Conservation (phyloP, 2,888 invertebrate genomes). For the Melanchra persicariae region DNA sequence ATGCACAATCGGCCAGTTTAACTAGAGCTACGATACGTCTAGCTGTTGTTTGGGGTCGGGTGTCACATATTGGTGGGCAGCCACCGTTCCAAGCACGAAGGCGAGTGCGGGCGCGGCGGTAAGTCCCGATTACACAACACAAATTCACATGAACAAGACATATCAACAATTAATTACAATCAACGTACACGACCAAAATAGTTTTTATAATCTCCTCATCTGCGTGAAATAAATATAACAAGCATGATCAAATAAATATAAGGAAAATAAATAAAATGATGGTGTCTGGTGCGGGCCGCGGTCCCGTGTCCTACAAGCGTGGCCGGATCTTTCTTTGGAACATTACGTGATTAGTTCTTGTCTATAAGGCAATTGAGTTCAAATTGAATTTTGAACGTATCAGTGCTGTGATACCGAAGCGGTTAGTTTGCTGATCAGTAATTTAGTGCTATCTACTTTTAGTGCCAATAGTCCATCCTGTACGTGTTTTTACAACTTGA, state of each 20-base stretch:
- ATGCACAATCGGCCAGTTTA: constrained; percentile 85
- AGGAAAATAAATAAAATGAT: constrained; percentile 76
- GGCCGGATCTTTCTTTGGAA: constrained; percentile 40
- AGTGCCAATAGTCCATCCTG: constrained; percentile 81
- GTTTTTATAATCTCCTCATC: constrained; percentile 85
- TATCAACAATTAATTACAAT: constrained; percentile 83
- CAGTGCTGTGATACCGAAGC: constrained; percentile 76
- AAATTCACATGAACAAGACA: constrained; percentile 91
- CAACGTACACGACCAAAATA: constrained; percentile 90
- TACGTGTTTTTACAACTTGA: constrained; percentile 75
- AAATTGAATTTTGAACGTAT: constrained; percentile 61
- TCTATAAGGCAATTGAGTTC: constrained; percentile 52
- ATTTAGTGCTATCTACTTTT: constrained; percentile 77
- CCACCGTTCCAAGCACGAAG: constrained; percentile 86
- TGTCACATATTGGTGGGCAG: constrained; percentile 85
- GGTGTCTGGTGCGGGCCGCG: constrained; percentile 84
- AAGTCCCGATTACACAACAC: constrained; percentile 88
- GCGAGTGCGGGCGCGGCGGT: constrained; percentile 88
- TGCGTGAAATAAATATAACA: constrained; percentile 83
- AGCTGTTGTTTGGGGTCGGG: constrained; percentile 82
- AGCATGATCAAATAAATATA: constrained; percentile 83
- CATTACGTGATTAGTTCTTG: constrained; percentile 48
- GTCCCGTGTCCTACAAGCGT: constrained; percentile 69
- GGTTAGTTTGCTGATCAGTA: constrained; percentile 70
- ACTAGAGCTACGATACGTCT: constrained; percentile 87